Base-by-base conservation (phyloP, 2,888 invertebrate genomes). In the Bellardia pandia region DNA sequence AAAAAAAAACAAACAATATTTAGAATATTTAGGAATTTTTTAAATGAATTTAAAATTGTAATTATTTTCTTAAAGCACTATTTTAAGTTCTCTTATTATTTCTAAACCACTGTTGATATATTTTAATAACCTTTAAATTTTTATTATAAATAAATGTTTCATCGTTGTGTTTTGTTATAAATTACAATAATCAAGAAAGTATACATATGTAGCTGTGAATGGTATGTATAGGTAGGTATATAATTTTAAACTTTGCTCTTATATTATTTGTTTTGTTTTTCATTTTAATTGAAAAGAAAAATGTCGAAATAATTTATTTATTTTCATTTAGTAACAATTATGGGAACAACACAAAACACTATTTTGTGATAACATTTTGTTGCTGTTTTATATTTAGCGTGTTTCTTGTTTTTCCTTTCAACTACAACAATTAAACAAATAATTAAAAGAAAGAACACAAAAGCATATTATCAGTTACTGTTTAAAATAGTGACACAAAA, bases 291-390 rank as follows among this genome's bases (percentile, higher is more conserved):
- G 16, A 33, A 74, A 37, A 40, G 48, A 60, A 60, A 68, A 9
- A 4, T 64, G 60, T 30, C 45, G 58, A 68, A 62, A 71, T 23
- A 16, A 58, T 71, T 69, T 79, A 64, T 76, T 62, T 75, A 48
- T 48, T 75, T 78, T 53, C 14, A 77, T 83, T 76, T 62, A 83
- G 62, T 62, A 81, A 80, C 56, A 79, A 60, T 42, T 60, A 60
- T 60, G 69, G 30, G 62, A 53, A 48, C 60, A 85, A 74, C 74
- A 56, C 68, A 40, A 79, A 80, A 23, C 9, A 62, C 71, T 68
- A 81, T 48, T 76, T 16, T 60, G 56, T 78, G 86, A 86, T 86
- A 86, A 86, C 78, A 72, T 48, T 81, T 68, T 42, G 48, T 71
- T 53, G 13, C 23, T 23, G 23, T 23, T 23, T 66, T 56, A 30